Conservation (phyloP, 1,140 invertebrate species). For the Sarcophaga peregrina region DNA sequence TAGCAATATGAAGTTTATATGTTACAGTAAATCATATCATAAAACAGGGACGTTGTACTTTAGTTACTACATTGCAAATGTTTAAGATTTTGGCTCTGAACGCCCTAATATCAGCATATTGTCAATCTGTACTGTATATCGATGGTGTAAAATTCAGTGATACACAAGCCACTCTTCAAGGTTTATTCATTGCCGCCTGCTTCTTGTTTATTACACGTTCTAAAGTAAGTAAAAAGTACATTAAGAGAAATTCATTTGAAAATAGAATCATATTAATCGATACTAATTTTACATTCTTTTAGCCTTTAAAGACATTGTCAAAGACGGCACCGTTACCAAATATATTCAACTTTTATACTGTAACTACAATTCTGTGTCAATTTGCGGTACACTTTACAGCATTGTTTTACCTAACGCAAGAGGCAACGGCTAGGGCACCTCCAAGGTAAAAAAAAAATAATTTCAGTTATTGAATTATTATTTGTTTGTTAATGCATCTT, state of each 20-base stretch:
- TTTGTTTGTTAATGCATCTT: not conserved
- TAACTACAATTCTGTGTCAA: slow-evolving; percentile 94
- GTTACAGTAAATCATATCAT: slow-evolving; percentile 96
- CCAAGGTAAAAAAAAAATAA: slow-evolving; percentile 70
- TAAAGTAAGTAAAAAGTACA: slow-evolving; percentile 75
- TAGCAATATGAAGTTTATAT: not conserved
- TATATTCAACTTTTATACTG: slow-evolving; percentile 98
- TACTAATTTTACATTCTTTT: slow-evolving; percentile 47
- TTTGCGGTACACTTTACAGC: slow-evolving; percentile 95
- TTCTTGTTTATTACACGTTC: slow-evolving; percentile 98
- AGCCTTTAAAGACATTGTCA: slow-evolving; percentile 94
- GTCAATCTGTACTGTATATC: slow-evolving; percentile 97
- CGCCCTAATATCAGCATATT: slow-evolving; percentile 96
- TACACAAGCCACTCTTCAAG: slow-evolving; percentile 95
- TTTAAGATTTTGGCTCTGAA: slow-evolving; percentile 99
- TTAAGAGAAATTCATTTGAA: too few relatives aligned
- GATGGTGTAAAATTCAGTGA: slow-evolving; percentile 99
- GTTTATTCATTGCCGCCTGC: slow-evolving; percentile 92
- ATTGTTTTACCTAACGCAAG: slow-evolving; percentile 88
- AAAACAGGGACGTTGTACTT: slow-evolving; percentile 97
- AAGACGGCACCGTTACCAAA: slow-evolving; percentile 96
- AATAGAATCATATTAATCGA: too few relatives aligned
- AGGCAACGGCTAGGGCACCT: slow-evolving; percentile 77
- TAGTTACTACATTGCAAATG: slow-evolving; percentile 99
- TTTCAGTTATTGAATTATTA: not conserved